Evolutionary conservation across 2,113 vertebrate species (phyloP).

Genomic region (Progne subis): DNA sequence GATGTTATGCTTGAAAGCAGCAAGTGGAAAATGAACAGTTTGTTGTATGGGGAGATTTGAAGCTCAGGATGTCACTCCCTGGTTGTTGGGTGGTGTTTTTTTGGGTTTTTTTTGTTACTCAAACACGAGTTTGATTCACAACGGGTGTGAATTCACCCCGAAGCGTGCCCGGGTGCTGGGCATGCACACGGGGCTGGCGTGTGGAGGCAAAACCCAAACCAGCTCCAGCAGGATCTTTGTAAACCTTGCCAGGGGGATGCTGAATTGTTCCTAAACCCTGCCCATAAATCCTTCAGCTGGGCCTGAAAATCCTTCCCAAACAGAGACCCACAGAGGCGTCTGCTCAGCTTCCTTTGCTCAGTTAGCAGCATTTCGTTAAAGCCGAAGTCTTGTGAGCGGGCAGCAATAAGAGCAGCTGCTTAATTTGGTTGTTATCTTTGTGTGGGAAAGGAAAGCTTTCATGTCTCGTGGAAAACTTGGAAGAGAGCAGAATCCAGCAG

Average conservation of each 20-base stretch:
- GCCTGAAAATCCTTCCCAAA: background rate
- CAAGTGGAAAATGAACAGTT: background rate
- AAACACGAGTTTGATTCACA: background rate
- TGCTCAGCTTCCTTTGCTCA: background rate
- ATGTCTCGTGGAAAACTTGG: background rate
- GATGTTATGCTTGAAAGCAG: background rate
- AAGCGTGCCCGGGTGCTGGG: background rate
- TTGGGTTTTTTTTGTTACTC: background rate
- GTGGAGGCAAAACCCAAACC: background rate
- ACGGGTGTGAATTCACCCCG: background rate
- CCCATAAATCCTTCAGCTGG: background rate
- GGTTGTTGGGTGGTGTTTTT: background rate
- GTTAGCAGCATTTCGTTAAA: background rate
- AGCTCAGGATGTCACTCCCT: background rate
- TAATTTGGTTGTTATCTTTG: background rate
- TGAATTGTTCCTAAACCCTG: background rate
- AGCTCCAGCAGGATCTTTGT: background rate
- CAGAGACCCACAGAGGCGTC: background rate
- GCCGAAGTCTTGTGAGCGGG: background rate
- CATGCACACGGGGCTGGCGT: accelerated
- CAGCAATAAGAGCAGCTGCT: background rate
- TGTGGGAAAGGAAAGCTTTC: conserved; percentile 27
- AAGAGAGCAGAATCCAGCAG: background rate
- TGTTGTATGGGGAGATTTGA: accelerated
- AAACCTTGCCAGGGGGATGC: background rate